Percentiles rank a stretch among this genome's conserved stretches.
Conservation (phyloP, 2,888 invertebrate genomes). For the Caenorhabditis sinica region DNA sequence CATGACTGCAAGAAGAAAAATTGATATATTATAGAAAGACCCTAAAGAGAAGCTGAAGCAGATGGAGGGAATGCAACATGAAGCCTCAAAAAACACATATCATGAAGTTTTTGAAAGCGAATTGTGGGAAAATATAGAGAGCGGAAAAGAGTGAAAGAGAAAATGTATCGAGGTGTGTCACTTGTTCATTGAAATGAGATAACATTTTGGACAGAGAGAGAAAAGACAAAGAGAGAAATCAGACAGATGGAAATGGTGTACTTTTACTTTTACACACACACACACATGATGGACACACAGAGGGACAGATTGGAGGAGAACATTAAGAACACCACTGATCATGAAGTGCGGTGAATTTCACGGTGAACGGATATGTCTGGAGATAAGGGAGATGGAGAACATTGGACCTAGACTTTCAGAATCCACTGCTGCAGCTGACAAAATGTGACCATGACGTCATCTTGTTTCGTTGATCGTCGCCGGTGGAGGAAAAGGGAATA, state of each 20-base stretch:
- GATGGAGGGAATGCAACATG: neutral
- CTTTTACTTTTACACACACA: too few relatives aligned
- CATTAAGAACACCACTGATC: conserved; percentile 19
- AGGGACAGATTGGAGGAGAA: neutral
- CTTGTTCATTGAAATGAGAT: conserved; percentile 39
- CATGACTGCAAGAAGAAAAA: conserved; percentile 47
- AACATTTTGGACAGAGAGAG: conserved; percentile 9
- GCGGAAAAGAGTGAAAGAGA: neutral
- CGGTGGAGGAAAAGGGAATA: neutral
- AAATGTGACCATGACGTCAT: conserved; percentile 36
- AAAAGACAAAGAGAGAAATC: neutral
- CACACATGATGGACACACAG: conserved; percentile 34
- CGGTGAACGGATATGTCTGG: too few relatives aligned
- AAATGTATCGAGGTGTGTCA: conserved; percentile 35
- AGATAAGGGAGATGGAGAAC: neutral
- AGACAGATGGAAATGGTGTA: conserved; percentile 19
- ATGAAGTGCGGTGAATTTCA: too few relatives aligned
- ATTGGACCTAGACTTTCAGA: neutral
- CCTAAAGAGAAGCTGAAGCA: neutral
- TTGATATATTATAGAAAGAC: neutral
- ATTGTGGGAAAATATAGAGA: neutral
- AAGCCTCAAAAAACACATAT: conserved; percentile 12
- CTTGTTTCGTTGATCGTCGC: conserved; percentile 34
- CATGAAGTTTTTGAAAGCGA: conserved; percentile 10
- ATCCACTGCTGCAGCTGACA: conserved; percentile 1